phyloP scores from a whole-genome alignment of 2,888 invertebrate species.

The Meteorus colon region DNA sequence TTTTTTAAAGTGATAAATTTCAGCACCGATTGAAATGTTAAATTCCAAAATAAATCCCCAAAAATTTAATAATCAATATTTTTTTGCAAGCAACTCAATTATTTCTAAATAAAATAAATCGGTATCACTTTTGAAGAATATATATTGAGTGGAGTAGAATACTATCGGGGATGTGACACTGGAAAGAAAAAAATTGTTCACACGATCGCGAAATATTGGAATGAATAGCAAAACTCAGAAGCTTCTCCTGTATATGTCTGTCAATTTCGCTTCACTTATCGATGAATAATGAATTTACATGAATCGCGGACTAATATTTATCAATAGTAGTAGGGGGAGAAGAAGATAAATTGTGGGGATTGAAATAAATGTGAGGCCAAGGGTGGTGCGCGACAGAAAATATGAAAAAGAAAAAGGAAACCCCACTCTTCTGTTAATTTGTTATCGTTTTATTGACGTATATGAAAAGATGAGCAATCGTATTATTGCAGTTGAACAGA shows the following conservation, averaged over 20 bases:
- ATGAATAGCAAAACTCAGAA: conserved; percentile 11
- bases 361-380: conserved; percentile 22
- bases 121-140: not conserved
- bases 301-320: conserved; percentile 66
- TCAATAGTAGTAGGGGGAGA: conserved; percentile 50
- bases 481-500: conserved; percentile 24
- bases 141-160: not conserved
- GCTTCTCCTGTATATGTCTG: conserved; percentile 45
- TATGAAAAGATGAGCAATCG: conserved; percentile 44
- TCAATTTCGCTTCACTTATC: conserved; percentile 53
- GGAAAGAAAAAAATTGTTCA: not conserved
- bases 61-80: not conserved
- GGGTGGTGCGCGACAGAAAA: conserved; percentile 2
- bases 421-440: conserved; percentile 21
- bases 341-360: conserved; percentile 21
- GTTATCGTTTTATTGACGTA: conserved; percentile 48
- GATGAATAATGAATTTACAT: conserved; percentile 65
- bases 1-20: not conserved
- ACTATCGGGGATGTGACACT: not conserved
- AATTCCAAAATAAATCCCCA: not conserved
- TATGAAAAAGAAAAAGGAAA: conserved; percentile 23
- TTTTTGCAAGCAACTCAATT: too few relatives aligned
- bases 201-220: not conserved
- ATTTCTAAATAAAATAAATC: not conserved
- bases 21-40: not conserved